A percentile compares a stretch with the other conserved stretches of the same genome.
These are phyloP conservation scores for Pagrus major DNA, from an alignment of 2,113 vertebrate species.

Conservation along the genomic window DNA sequence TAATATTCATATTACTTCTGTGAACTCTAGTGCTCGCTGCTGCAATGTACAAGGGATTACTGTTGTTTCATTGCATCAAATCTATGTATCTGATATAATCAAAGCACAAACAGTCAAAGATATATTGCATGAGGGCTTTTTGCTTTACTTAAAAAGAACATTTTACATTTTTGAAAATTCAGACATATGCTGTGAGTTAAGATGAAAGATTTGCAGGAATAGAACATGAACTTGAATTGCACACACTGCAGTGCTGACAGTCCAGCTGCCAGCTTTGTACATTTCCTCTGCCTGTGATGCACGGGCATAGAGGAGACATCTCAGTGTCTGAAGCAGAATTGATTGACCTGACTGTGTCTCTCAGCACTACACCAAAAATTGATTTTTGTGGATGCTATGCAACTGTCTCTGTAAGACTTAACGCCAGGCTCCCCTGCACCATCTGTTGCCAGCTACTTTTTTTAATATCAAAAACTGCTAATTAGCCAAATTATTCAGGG, in stretches of 20 bases:
- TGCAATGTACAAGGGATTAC: slow-evolving; percentile 1
- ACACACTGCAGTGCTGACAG: not conserved
- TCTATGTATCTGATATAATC: slow-evolving; percentile 16
- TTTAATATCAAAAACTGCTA: slow-evolving; percentile 6
- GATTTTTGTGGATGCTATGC: not conserved
- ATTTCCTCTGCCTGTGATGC: slow-evolving; percentile 1
- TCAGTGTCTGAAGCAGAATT: not conserved
- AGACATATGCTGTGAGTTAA: not conserved
- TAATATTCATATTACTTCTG: slow-evolving; percentile 15
- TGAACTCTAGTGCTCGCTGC: not conserved
- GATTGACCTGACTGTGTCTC: slow-evolving; percentile 12
- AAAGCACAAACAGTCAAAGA: slow-evolving; percentile 15
- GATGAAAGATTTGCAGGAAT: not conserved
- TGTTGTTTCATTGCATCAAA: slow-evolving; percentile 25
- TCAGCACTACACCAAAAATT: not conserved
- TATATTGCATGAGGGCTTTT: not conserved
- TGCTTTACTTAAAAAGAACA: slow-evolving; percentile 3
- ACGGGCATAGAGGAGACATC: not conserved
- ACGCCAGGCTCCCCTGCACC: not conserved
- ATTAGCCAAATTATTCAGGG: slow-evolving; percentile 6
- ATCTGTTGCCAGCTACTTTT: slow-evolving; percentile 2
- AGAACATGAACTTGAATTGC: not conserved
- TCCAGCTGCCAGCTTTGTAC: not conserved
- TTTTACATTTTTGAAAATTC: not conserved
- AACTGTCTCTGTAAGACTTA: not conserved